Evolutionary conservation across 2,888 invertebrate species (phyloP).

Genomic region (Stegophylla sp.): DNA sequence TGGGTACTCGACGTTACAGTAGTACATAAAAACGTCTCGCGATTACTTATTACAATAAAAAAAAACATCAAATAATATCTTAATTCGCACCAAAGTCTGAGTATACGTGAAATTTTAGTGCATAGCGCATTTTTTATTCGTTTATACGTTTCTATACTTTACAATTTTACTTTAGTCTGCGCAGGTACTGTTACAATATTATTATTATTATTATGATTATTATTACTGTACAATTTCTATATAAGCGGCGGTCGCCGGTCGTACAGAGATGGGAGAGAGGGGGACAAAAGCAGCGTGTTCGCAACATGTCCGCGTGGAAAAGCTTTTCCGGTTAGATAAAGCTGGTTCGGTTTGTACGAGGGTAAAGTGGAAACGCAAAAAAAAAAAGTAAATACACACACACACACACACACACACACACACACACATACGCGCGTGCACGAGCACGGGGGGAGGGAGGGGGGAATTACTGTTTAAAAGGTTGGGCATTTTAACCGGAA

Average conservation of each 20-base stretch:
- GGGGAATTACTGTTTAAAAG: conserved; percentile 48
- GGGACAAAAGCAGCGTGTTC: conserved; percentile 30
- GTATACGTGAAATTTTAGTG: no score
- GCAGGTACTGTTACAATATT: not conserved
- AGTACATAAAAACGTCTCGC: not conserved
- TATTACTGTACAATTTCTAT: not conserved
- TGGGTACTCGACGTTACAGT: no score
- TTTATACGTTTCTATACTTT: not conserved
- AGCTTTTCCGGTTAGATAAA: conserved; percentile 52
- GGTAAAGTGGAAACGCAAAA: conserved; percentile 35
- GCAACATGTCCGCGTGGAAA: conserved; percentile 43
- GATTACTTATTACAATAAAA: not conserved
- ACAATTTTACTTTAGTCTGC: not conserved
- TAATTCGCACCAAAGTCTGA: not conserved
- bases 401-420: not conserved
- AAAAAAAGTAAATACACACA: not conserved
- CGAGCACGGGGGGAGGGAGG: not conserved
- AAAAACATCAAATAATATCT: conserved; percentile 19
- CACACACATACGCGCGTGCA: not conserved
- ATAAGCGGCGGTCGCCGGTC: conserved; percentile 6
- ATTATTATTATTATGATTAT: no score
- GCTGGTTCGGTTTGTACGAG: conserved; percentile 35
- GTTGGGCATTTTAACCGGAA: conserved; percentile 58
- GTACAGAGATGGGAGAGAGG: not conserved
- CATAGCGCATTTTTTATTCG: no score